phyloP scores from a whole-genome alignment of 1,140 invertebrate species.

The Octopus bimaculoides region DNA sequence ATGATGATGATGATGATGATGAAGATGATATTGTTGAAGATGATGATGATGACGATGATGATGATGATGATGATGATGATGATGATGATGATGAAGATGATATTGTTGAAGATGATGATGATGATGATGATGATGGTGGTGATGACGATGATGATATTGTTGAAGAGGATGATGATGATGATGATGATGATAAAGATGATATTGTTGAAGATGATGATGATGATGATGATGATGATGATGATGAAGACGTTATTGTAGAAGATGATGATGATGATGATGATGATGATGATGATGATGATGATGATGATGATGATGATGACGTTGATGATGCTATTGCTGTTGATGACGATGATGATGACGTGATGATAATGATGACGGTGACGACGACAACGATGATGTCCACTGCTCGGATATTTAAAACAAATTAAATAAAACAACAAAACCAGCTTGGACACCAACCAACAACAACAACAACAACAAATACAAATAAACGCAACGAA shows the following conservation, averaged over 20 bases:
- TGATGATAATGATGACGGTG: constrained; percentile 14
- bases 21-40: not conserved
- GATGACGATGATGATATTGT: constrained; percentile 11
- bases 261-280: not conserved
- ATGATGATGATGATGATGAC: constrained; percentile 20
- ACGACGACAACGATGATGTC: constrained; percentile 11
- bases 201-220: not conserved
- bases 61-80: constrained; percentile 19
- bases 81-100: constrained; percentile 11
- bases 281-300: not conserved
- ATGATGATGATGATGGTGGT: not conserved
- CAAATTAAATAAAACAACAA: no score
- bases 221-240: constrained; percentile 12
- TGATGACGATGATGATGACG: constrained; percentile 20
- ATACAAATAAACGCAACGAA: no score
- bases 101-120: constrained; percentile 7
- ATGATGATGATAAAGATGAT: constrained; percentile 1
- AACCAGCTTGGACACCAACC: no score
- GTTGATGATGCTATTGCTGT: no score
- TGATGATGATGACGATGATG: constrained; percentile 13
- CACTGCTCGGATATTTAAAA: not conserved
- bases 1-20: not conserved
- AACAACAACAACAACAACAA: no score
- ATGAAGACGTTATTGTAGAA: constrained; percentile 10
- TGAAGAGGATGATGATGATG: not conserved